Conservation (phyloP, 2,113 vertebrate genomes). For the Trinectes maculatus region DNA sequence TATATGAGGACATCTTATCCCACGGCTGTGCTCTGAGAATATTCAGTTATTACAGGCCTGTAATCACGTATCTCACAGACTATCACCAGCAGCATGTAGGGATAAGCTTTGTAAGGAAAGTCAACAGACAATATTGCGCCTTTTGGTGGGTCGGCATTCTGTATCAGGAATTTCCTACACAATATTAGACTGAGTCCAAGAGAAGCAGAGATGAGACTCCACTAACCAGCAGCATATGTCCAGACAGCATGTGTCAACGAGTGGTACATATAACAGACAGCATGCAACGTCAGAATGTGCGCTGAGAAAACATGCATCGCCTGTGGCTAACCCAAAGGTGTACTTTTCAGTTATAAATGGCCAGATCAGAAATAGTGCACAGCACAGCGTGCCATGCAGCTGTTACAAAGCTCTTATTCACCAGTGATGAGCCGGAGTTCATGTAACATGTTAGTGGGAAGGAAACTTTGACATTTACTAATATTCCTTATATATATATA, state of each 20-base stretch:
- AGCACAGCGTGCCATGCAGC: slow-evolving; percentile 47
- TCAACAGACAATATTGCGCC: slow-evolving; percentile 28
- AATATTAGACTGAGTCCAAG: slow-evolving; percentile 23
- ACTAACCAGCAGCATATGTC: slow-evolving; percentile 25
- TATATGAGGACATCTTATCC: too few relatives aligned
- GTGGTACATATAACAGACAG: slow-evolving; percentile 37
- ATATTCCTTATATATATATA: slow-evolving; percentile 14
- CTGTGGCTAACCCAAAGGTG: slow-evolving; percentile 67
- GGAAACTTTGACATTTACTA: slow-evolving; percentile 44
- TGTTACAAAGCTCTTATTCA: slow-evolving; percentile 69
- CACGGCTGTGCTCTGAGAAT: too few relatives aligned
- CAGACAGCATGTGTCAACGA: slow-evolving; percentile 24
- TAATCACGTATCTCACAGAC: not conserved
- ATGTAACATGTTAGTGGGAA: slow-evolving; percentile 42
- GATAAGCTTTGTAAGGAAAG: slow-evolving; percentile 31
- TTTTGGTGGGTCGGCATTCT: slow-evolving; percentile 21
- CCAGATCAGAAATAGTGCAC: slow-evolving; percentile 58
- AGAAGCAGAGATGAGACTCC: slow-evolving; percentile 27
- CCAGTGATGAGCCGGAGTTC: slow-evolving; percentile 46
- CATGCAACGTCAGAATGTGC: slow-evolving; percentile 22
- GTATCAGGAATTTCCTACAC: slow-evolving; percentile 30
- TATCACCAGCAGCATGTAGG: slow-evolving; percentile 38
- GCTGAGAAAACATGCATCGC: slow-evolving; percentile 58
- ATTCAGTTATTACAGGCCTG: too few relatives aligned
- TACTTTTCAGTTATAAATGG: slow-evolving; percentile 71